Base-by-base conservation (phyloP, 1,140 invertebrate species). In the Anadara kagoshimensis region DNA sequence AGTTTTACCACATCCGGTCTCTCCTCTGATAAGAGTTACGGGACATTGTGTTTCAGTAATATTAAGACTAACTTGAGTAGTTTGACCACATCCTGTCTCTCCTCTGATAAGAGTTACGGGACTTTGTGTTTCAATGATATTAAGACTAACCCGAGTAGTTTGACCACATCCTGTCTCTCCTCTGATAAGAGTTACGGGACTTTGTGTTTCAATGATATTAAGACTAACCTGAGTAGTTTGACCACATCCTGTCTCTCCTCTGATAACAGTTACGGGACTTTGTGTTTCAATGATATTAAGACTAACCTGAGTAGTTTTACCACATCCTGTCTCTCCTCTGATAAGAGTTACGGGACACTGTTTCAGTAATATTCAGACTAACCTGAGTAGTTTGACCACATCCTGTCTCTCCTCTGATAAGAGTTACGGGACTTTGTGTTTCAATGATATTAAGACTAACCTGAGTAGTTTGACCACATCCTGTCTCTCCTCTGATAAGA, bases 331-430 rank as follows among this genome's bases (percentile, higher is more conserved):
- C 70, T 88, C 87, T 41, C 89, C 89, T 62, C 88, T 74, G 45
- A 90, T 87, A 36, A 90, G 70, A 10, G 78, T 78, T 7, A 89
- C 87, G 24, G 79, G 73, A 65, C 29, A 3, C 7, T 36, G 7
- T 36, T 3, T 36, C 29, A 61, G 41, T 20, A 22, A 44, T 20
- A 51, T 10, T 24, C n/a, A 8, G 2, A 45, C 22, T 56, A 74
- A 89, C 87, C 85, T 90, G 89, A 20, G 89, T 90, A 24, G 89
- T 89, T 78, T 89, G 89, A 24, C 88, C 88, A 78, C 87, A 89
- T n/a, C 89, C 7, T n/a, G n/a, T n/a, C n/a, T n/a, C n/a, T n/a
- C n/a, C n/a, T n/a, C n/a, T n/a, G n/a, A n/a, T n/a, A n/a, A n/a
- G n/a, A 36, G 29, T 36, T 36, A 36, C 29, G 2, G 7, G 29